Percentiles rank a stretch among this genome's conserved stretches.
phyloP scores from a whole-genome alignment of 2,888 invertebrate genomes.

The Drosophila macrothrix region DNA sequence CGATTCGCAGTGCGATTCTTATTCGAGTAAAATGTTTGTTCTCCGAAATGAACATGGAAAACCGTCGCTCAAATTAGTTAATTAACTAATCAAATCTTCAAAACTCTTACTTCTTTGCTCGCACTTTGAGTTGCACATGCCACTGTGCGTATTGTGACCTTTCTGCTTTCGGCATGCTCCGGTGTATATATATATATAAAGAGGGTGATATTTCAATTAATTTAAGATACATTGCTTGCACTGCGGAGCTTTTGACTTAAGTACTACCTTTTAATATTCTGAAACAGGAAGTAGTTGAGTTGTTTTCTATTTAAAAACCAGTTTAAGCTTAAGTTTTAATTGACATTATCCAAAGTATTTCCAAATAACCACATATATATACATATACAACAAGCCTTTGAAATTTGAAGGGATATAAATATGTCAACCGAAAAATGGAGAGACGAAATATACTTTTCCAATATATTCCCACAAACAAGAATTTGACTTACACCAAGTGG shows the following conservation, averaged over 20 bases:
- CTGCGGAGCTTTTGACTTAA: not conserved
- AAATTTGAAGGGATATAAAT: not conserved
- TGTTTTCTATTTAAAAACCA: not conserved
- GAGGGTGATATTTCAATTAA: not conserved
- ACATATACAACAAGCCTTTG: not conserved
- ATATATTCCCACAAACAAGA: not conserved
- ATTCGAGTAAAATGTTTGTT: not conserved
- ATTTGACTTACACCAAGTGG: not conserved
- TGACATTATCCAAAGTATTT: not conserved
- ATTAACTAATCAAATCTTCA: not conserved
- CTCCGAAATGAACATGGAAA: not conserved
- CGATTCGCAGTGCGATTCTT: not conserved
- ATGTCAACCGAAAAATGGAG: not conserved
- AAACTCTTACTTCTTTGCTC: not conserved
- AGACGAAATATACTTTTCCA: not conserved
- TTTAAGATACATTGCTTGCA: not conserved
- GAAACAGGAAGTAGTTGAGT: not conserved
- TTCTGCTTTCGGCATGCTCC: too few relatives aligned
- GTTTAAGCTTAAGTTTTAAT: not conserved
- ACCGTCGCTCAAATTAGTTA: not conserved
- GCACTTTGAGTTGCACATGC: not conserved
- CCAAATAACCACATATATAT: not conserved
- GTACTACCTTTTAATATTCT: not conserved
- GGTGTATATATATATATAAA: too few relatives aligned
- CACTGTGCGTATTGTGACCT: not conserved